Base-by-base conservation (phyloP, 2,797 vertebrate genomes). In the Megaceryle alcyon region DNA sequence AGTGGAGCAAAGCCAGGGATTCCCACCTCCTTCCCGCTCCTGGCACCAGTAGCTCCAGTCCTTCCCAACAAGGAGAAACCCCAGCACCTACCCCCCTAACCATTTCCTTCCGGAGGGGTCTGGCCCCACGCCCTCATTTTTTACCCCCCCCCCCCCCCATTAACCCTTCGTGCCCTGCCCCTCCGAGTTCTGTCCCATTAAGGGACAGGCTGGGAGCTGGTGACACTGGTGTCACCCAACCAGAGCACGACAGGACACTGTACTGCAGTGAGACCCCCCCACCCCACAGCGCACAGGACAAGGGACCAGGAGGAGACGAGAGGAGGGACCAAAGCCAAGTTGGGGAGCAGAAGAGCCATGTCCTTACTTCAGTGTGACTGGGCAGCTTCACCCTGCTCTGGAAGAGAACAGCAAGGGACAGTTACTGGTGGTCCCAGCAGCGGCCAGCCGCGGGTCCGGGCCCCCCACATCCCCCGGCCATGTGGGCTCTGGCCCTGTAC, bases 341-440 rank as follows among this genome's bases (percentile, higher is more conserved):
- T 96, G 97, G 97, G 91, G 73, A 96, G 88, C 93, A 94, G 93
- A 84, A 98, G 98, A 94, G 99, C 98, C 98, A 97, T 97, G 97
- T 99, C 98, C 99, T 99, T 99, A 99, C 99, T 99, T 99, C 99
- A 98, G 99, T 99, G 99, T 99, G 99, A 99, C 99, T 99, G 98
- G 99, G 99, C 98, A 98, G 98, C 99, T 99, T 99, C 99, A 99
- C 99, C 98, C 99, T 99, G 98, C 99, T 99, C 99, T 99, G 99
- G 98, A 99, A 99, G 98, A 99, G 98, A 98, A 98, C 92, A 98
- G 97, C 96, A 97, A 96, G 96, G 98, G 97, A 98, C 87, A 95
- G 88, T 97, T 94, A 95, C 56, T 65, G 92, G 79, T 83, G 89
- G 81, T 84, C 81, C 63, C 53, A 77, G 87, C 51, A 93, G 91